Base-by-base conservation (phyloP, 1,140 invertebrate genomes). In the Nasonia vitripennis region DNA sequence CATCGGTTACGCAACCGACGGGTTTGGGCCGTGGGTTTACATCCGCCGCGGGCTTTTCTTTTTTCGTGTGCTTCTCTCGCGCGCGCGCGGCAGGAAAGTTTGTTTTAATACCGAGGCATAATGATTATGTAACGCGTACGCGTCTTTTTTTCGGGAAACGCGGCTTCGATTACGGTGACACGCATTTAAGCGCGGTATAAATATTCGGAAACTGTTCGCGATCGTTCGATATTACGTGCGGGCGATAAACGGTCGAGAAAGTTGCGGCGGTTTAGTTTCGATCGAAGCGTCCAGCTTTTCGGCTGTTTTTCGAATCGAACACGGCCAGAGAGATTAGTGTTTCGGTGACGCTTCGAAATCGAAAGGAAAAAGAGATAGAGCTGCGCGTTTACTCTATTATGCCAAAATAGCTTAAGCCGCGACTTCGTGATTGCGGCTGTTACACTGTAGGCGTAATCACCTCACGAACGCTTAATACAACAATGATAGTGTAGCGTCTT, bases 401-500 rank as follows among this genome's bases (percentile, higher is more conserved):
- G 41, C 10, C 11, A n/a, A 62, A 62, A n/a, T n/a, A n/a, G 55
- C 20, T 62, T n/a, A 62, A n/a, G 55, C 20, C 55, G 17, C 55
- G 55, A 17, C 55, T n/a, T n/a, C 7, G 68, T 48, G 37, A 55
- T 80, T 23, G 11, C 20, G 23, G 9, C 34, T 37, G 34, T 45
- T 70, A 17, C 34, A 14, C 12, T 2, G 7, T 9, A 11, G 67
- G 14, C 12, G 12, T 62, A 45, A 37, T 73, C 41, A 12, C 27
- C 10, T 74, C 67, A 23, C 12, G 20, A 12, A 83, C 34, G 0
- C 37, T 83, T 78, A 27, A 78, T 17, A 34, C n/a, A 83, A 78
- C 41, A 78, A 83, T 78, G n/a, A 83, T 51, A 20, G 34, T 37
- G 34, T 14, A 12, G 34, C 10, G 55, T 62, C 31, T 77, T 11